Percentiles rank a stretch among this genome's conserved stretches.
Conservation (phyloP, 2,113 vertebrate species). For the Lanius collurio region DNA sequence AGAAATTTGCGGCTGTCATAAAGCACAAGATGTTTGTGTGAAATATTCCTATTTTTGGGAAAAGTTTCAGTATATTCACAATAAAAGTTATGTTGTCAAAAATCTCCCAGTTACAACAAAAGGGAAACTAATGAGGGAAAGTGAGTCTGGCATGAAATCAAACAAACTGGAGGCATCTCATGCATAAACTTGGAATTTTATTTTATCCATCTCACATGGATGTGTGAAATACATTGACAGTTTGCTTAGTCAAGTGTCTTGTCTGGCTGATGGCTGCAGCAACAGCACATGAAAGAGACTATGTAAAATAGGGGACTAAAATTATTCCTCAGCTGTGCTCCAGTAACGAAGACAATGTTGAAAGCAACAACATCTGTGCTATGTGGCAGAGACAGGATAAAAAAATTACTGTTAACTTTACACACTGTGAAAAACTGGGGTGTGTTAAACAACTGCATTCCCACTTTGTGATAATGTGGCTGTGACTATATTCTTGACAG, state of each 20-base stretch:
- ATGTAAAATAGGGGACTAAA: conserved; percentile 10
- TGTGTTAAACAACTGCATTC: neutral
- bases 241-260: conserved; percentile 48
- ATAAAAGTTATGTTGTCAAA: neutral
- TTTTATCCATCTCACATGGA: neutral
- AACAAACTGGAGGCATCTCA: conserved; percentile 23
- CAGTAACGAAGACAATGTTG: neutral
- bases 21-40: neutral
- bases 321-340: conserved; percentile 20
- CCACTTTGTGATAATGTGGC: neutral
- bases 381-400: neutral
- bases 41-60: neutral
- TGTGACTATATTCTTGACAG: neutral
- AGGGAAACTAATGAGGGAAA: neutral
- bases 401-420: neutral
- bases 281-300: neutral
- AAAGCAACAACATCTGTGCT: neutral
- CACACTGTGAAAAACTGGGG: neutral
- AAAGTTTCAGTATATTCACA: neutral
- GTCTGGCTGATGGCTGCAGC: conserved; percentile 41
- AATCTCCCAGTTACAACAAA: neutral
- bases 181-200: neutral
- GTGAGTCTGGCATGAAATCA: neutral
- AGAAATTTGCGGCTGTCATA: neutral
- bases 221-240: conserved; percentile 9